Evolutionary conservation across 2,888 invertebrate genomes (phyloP), one percentile per base, ranked within the genome.

Genomic region (Entomobrya multifasciata): DNA sequence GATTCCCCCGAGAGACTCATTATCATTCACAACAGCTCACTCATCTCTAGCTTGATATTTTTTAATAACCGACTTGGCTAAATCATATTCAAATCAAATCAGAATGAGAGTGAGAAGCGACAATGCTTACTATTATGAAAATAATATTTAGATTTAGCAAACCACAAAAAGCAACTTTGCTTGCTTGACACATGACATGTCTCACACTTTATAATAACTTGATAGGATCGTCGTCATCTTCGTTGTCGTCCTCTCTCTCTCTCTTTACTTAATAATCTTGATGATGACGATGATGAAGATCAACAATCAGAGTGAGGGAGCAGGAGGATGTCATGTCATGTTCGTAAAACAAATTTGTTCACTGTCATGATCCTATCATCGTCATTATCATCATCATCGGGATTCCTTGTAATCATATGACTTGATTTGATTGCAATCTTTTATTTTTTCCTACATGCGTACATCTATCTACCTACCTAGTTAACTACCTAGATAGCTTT

Each of bases 311-410:
- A 41, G 65, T 10, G n/a, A n/a, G 36, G 41, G 65, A 65, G 65
- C 36, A 41, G 30, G 65, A 65, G 65, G 65, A 65, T 72, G 72
- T 72, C 72, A 72, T 72, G 72, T 72, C 72, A 72, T 72, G 25
- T 49, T 72, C 8, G 47, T 72, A 47, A 65, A 72, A 82, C 80
- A 82, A 82, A 72, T 82, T 70, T 72, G 81, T 82, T 82, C 30
- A n/a, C 55, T 82, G 81, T 82, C 81, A 82, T 77, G 77, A 77
- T 77, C 20, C 44, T 55, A 77, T 77, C 77, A 44, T 60, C 77
- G 25, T 77, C 55, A 52, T 27, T 36, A 20, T 5, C 76, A 76
- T 22, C 36, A 52, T 30, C 55, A 55, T 30, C 55, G 55, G 17
- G n/a, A n/a, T n/a, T n/a, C 55, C 52, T 49, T 49, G 36, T 36